Base-by-base conservation (phyloP, 2,113 vertebrate species). In the Excalfactoria chinensis region DNA sequence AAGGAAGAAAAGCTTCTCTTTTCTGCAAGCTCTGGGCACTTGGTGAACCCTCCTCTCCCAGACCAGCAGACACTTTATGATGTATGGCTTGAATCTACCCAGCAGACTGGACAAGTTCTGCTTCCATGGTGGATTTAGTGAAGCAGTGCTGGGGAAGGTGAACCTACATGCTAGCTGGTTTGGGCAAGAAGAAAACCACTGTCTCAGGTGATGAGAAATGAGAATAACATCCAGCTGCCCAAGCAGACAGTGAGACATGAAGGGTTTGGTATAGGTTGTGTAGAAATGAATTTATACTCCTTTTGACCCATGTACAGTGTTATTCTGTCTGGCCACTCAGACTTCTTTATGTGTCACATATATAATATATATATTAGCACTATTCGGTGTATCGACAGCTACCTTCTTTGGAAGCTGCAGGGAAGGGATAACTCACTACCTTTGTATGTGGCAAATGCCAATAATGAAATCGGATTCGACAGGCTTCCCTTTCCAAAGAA, bases 331-430 rank as follows among this genome's bases (percentile, higher is more conserved):
- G n/a, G 34, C 62, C 76, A 5, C 37, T 80, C 0, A 0, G 21
- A 43, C 32, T 80, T 77, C 23, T 88, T 86, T 55, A 35, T 73
- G 26, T 73, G 28, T n/a, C n/a, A n/a, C n/a, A n/a, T n/a, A n/a
- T n/a, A n/a, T n/a, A n/a, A n/a, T n/a, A n/a, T n/a, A n/a, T n/a
- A n/a, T n/a, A n/a, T n/a, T n/a, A n/a, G 40, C 44, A 10, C 90
- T 88, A 66, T 60, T 81, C 46, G 53, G 7, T 35, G 13, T 78
- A 85, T 76, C 89, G 82, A 84, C 56, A 53, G 59, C 67, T 93
- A 26, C 21, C 7, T 7, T 21, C 74, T 93, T 91, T 85, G 74
- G 93, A 87, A 93, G 68, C 89, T 91, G 46, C 59, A 74, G 67
- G 55, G 81, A 87, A 21, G 89, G 25, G 59, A 86, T 80, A 89